phyloP scores from a whole-genome alignment of 2,888 invertebrate species.

The Mythimna lalbum region DNA sequence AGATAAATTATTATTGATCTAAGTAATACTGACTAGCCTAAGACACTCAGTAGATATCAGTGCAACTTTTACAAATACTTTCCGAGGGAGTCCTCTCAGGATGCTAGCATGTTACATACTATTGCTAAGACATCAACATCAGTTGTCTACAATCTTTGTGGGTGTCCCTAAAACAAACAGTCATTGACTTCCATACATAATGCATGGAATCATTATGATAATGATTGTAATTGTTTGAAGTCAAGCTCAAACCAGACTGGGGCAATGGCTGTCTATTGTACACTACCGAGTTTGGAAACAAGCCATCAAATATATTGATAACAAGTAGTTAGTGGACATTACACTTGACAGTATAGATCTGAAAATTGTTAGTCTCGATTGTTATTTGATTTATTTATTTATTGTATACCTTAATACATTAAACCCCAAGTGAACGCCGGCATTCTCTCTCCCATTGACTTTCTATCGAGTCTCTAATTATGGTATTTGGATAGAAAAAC shows the following conservation, averaged over 20 bases:
- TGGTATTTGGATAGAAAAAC: no score
- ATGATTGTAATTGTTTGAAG: slow-evolving; percentile 36
- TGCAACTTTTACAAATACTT: neutral
- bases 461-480: no score
- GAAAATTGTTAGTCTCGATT: neutral
- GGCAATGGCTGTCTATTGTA: slow-evolving; percentile 21
- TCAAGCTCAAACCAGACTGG: neutral
- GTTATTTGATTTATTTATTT: no score
- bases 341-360: neutral
- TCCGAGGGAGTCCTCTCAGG: neutral
- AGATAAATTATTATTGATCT: slow-evolving; percentile 8
- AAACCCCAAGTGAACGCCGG: no score
- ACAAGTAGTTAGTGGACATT: neutral
- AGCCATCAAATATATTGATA: neutral
- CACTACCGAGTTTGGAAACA: neutral
- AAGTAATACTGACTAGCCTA: neutral
- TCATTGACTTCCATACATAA: slow-evolving; percentile 15
- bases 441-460: no score
- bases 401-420: no score
- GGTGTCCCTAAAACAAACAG: slow-evolving; percentile 28
- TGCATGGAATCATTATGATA: slow-evolving; percentile 32
- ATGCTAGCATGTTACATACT: neutral
- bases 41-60: neutral
- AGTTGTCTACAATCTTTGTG: neutral
- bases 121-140: neutral